These are phyloP conservation scores for Candoia aspera DNA, from an alignment of 2,113 vertebrate genomes.

Conservation along the genomic window DNA sequence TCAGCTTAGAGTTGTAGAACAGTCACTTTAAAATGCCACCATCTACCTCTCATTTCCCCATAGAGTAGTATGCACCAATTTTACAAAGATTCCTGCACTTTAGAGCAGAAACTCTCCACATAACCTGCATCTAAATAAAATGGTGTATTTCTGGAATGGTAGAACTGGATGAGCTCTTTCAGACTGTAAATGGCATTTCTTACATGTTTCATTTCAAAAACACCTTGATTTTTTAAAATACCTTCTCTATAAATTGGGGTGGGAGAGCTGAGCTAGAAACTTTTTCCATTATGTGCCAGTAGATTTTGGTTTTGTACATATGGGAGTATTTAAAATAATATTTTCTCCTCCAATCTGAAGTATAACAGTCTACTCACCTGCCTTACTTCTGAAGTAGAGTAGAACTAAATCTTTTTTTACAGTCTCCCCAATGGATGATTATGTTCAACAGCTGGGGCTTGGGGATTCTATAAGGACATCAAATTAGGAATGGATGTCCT, in stretches of 20 bases:
- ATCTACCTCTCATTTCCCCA: neutral
- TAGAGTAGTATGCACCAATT: neutral
- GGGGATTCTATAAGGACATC: neutral
- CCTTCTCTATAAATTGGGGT: neutral
- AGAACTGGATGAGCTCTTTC: neutral
- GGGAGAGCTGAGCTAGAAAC: neutral
- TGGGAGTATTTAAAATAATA: neutral
- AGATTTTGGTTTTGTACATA: neutral
- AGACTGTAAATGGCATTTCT: neutral
- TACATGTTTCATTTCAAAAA: neutral
- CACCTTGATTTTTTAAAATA: neutral
- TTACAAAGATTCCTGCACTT: neutral
- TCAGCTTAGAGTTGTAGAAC: neutral
- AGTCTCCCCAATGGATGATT: neutral
- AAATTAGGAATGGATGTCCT: neutral
- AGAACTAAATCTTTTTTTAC: neutral
- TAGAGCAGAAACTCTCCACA: neutral
- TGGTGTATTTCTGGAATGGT: neutral
- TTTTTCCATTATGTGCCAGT: neutral
- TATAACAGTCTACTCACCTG: neutral
- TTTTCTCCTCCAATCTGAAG: neutral
- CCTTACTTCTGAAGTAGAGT: neutral
- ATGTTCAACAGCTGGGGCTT: neutral
- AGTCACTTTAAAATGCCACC: neutral
- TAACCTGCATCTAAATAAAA: neutral